phyloP scores from a whole-genome alignment of 1,140 invertebrate species.

The Nixonia krombeini region DNA sequence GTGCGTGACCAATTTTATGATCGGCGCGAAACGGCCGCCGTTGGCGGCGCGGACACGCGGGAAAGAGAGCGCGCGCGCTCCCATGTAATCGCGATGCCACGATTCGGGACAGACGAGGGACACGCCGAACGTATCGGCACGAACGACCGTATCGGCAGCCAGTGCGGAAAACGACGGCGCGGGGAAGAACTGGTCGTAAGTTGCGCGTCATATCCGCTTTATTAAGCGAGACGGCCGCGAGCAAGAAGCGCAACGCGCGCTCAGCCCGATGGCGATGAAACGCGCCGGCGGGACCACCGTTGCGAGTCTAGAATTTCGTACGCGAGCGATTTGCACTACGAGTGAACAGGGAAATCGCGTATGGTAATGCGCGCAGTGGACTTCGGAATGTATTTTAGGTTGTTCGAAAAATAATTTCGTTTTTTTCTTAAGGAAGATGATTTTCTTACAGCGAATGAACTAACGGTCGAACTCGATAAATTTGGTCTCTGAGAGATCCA shows the following conservation, averaged over 20 bases:
- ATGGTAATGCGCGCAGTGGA: no score
- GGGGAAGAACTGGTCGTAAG: conserved; percentile 55
- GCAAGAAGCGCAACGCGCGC: conserved; percentile 17
- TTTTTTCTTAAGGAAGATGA: no score
- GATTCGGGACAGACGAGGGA: conserved; percentile 50
- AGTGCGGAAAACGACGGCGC: conserved; percentile 47
- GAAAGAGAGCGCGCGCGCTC: no score
- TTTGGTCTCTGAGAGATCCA: no score
- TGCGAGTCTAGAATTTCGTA: conserved; percentile 12
- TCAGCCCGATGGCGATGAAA: conserved; percentile 7
- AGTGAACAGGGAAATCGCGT: no score
- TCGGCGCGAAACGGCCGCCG: conserved; percentile 15
- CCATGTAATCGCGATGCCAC: conserved; percentile 64
- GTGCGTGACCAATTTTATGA: conserved; percentile 33
- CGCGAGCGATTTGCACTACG: background rate
- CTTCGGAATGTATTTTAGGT: no score
- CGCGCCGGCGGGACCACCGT: conserved; percentile 21
- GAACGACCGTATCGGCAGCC: conserved; percentile 45
- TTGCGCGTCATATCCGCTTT: conserved; percentile 50
- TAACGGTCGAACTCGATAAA: no score
- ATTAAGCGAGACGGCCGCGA: conserved; percentile 44
- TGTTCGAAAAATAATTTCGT: no score
- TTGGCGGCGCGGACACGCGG: no score
- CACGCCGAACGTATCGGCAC: conserved; percentile 17
- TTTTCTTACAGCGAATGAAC: no score